Conservation (phyloP, 1,140 invertebrate species). For the Gonioctena quinquepunctata region DNA sequence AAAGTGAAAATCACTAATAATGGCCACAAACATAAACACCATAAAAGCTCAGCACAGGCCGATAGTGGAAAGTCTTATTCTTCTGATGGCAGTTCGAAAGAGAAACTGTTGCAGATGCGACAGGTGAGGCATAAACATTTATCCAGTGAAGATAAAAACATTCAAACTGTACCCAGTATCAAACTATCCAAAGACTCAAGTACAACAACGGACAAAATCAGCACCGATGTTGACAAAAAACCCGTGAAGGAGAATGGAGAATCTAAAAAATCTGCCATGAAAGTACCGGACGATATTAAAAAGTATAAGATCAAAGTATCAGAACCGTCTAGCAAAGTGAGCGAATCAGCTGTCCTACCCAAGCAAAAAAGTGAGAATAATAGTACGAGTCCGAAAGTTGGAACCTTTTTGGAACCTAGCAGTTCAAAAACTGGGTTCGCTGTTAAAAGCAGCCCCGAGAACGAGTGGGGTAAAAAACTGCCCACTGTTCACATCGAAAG, state of each 20-base stretch:
- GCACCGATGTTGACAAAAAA: slow-evolving; percentile 1
- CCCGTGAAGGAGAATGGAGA: neutral
- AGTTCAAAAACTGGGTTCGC: slow-evolving; percentile 4
- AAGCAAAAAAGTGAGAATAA: neutral
- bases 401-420: slow-evolving; percentile 13
- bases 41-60: slow-evolving; percentile 35
- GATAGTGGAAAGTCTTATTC: slow-evolving; percentile 23
- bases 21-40: slow-evolving; percentile 51
- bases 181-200: slow-evolving; percentile 29
- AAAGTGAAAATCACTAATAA: slow-evolving; percentile 54
- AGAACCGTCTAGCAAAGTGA: slow-evolving; percentile 9
- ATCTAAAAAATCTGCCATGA: neutral
- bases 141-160: slow-evolving; percentile 34
- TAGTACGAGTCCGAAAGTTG: slow-evolving; percentile 13
- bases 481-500: slow-evolving; percentile 31
- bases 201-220: slow-evolving; percentile 18
- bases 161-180: slow-evolving; percentile 32
- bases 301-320: slow-evolving; percentile 17
- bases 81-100: slow-evolving; percentile 37
- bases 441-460: slow-evolving; percentile 5
- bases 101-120: slow-evolving; percentile 53
- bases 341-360: slow-evolving; percentile 13
- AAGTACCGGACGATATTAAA: neutral
- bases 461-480: slow-evolving; percentile 35
- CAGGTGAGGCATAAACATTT: slow-evolving; percentile 51